Base-by-base conservation (phyloP, 2,888 invertebrate species). In the Eudasyphora cyanicolor region DNA sequence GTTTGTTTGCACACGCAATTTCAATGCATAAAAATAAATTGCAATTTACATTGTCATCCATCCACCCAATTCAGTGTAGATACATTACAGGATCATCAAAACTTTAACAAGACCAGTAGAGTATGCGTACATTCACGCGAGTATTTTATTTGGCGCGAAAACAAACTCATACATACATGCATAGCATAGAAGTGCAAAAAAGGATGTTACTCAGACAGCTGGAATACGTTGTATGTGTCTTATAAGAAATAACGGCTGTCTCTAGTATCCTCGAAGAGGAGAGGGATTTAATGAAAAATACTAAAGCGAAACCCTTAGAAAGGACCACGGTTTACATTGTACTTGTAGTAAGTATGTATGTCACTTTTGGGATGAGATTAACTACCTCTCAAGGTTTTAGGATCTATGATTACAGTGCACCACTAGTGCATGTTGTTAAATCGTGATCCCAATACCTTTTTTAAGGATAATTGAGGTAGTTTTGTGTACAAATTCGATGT, bases 391-490 rank as follows among this genome's bases (percentile, higher is more conserved):
- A 14, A 57, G 57, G 24, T 24, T 57, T 27, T 3, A 57, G 57
- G 14, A 8, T 57, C 57, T 27, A 57, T 57, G 57, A 24, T 24
- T 24, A 57, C 24, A 57, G 7, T 57, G 1, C 12, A 27, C 57
- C 14, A 57, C 21, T 27, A 24, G 2, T 57, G 2, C 45, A 45
- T 3, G n/a, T n/a, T n/a, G n/a, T n/a, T 42, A 60, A 32, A 2
- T 24, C 38, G 45, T 42, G 27, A 42, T 73, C 38, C 29, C 27
- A 60, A 12, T 42, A 62, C 29, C 27, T 60, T 24, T 51, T 69
- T 73, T 73, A 27, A 73, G 57, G 42, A 74, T 60, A 60, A 27
- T 27, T 17, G 60, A 74, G 74, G 74, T 74, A 74, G 74, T 60
- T 29, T n/a, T n/a, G n/a, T n/a, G n/a, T n/a, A n/a, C n/a, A n/a